These are phyloP conservation scores for Lasius fuliginosus DNA, from an alignment of 2,888 invertebrate species.

Conservation along the genomic window DNA sequence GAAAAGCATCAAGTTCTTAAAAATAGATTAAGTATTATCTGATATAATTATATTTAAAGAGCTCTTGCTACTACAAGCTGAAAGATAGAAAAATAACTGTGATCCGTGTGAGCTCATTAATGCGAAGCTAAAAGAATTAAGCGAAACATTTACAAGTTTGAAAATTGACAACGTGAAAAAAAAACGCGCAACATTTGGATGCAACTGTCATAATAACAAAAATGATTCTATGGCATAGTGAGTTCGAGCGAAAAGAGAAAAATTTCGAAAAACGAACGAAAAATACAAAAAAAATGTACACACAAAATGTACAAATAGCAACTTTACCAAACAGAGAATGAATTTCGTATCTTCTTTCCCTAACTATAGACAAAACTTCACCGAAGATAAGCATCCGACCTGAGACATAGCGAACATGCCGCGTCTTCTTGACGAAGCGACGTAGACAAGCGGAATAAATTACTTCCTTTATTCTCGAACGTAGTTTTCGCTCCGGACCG, in stretches of 20 bases:
- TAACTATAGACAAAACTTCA: constrained; percentile 58
- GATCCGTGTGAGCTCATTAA: background rate
- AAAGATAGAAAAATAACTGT: background rate
- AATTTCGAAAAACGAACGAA: constrained; percentile 19
- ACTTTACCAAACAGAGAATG: constrained; percentile 10
- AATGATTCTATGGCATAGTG: background rate
- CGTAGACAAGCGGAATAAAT: constrained; percentile 64
- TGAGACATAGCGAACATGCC: constrained; percentile 41
- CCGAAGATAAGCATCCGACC: constrained; percentile 58
- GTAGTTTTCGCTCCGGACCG: constrained; percentile 55
- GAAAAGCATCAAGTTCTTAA: background rate
- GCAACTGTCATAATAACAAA: background rate
- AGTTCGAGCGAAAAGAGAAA: background rate
- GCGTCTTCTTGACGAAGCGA: constrained; percentile 31
- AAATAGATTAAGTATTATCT: background rate
- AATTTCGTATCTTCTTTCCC: background rate
- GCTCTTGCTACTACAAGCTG: background rate
- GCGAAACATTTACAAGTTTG: background rate
- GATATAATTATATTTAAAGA: background rate
- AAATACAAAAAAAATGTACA: constrained; percentile 20
- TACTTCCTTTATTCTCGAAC: constrained; percentile 55
- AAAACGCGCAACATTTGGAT: background rate
- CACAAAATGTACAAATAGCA: constrained; percentile 31
- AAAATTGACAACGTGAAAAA: background rate
- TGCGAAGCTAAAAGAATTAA: background rate